Conservation (phyloP, 2,797 vertebrate genomes). For the Sebastolobus alascanus region DNA sequence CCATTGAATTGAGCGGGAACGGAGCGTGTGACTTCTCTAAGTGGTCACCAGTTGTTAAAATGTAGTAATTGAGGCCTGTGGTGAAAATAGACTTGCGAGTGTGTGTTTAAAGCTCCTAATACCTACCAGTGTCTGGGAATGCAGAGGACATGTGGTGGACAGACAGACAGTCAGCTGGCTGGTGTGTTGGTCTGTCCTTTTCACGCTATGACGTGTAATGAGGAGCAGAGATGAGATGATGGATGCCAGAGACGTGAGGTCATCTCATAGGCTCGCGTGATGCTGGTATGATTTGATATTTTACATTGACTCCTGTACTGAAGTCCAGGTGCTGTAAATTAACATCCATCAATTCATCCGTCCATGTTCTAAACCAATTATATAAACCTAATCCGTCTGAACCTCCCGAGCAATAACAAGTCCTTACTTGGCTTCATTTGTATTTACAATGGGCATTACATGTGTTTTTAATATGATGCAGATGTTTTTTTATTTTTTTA, state of each 20-base stretch:
- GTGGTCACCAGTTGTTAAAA: constrained; percentile 54
- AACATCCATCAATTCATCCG: constrained; percentile 33
- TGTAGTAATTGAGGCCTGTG: constrained; percentile 33
- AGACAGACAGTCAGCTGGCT: constrained; percentile 57
- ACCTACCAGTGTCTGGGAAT: constrained; percentile 77
- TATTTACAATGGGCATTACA: neutral
- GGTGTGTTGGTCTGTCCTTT: constrained; percentile 23
- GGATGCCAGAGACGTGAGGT: constrained; percentile 59
- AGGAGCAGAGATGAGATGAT: constrained; percentile 56
- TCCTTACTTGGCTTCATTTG: neutral
- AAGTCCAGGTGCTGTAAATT: constrained; percentile 32
- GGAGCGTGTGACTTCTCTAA: constrained; percentile 46
- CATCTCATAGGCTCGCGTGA: constrained; percentile 40
- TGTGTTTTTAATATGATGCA: neutral
- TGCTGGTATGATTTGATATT: constrained; percentile 44
- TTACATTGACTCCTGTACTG: neutral
- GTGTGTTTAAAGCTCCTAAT: constrained; percentile 63
- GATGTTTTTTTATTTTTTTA: neutral
- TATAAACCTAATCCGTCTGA: constrained; percentile 17
- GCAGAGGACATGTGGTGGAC: constrained; percentile 63
- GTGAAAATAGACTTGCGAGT: constrained; percentile 70
- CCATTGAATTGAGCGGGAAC: neutral
- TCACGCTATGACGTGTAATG: constrained; percentile 53
- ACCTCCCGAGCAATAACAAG: constrained; percentile 19
- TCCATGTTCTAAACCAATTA: constrained; percentile 24